Base-by-base conservation (phyloP, 2,113 vertebrate species). In the Psettodes erumei region DNA sequence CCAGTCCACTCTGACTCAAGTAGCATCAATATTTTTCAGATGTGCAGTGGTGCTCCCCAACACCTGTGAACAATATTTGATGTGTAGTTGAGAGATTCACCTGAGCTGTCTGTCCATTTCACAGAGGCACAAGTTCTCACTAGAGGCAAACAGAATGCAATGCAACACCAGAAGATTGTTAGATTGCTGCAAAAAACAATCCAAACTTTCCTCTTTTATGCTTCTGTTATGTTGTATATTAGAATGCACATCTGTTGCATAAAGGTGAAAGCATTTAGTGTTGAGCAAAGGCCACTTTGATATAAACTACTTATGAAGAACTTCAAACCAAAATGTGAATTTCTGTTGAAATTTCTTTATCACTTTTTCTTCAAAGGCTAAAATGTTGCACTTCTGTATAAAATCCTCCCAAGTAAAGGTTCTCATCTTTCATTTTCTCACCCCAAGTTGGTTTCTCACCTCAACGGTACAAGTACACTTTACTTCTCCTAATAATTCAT, bases 401-500 rank as follows among this genome's bases (percentile, higher is more conserved):
- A 62, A 45, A 43, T n/a, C 19, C 42, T 27, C 43, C 35, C 2
- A 35, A 58, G 50, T 45, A 38, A 33, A 15, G 47, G 25, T 67
- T 51, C 33, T 40, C 30, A 21, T 28, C 73, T 69, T 38, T 51
- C 21, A 70, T 61, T 58, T 81, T 42, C 40, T 71, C 71, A 69
- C 58, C 13, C 67, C 35, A 4, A 55, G 10, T 23, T 30, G 13
- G 6, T 25, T 42, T 67, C 56, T 55, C n/a, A 50, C 58, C 68
- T 43, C 40, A 59, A 61, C 56, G 27, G 7, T 6, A 19, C 64
- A 4, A 19, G 60, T 71, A 63, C 55, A 79, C 58, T 83, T 86
- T 56, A 59, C 56, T 27, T 30, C 61, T 64, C 5, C 54, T 77
- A 33, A 77, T 86, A 77, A 71, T 81, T 83, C 61, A 80, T 77